These are phyloP conservation scores for Distichodus sexfasciatus DNA, from an alignment of 2,797 vertebrate genomes.

Conservation along the genomic window DNA sequence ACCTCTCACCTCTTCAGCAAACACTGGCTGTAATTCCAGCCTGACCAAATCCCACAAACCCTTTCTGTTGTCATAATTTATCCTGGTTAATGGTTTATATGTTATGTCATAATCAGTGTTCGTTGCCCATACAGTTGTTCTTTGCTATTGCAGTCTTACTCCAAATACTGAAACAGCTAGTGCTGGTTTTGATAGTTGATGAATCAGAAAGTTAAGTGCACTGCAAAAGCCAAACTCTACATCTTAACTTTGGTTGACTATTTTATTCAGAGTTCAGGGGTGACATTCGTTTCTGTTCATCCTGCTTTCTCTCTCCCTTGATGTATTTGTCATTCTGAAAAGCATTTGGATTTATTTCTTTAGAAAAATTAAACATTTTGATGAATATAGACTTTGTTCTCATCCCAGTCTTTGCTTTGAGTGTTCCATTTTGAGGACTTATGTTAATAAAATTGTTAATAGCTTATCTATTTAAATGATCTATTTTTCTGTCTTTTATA, in stretches of 20 bases:
- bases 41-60: no score
- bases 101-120: conserved; percentile 14
- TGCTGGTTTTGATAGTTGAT: no score
- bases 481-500: neutral
- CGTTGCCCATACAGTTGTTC: conserved; percentile 6
- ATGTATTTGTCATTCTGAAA: conserved; percentile 43
- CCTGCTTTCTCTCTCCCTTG: conserved; percentile 23
- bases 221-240: conserved; percentile 9
- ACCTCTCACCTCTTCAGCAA: conserved; percentile 1
- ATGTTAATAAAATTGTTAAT: neutral
- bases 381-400: conserved; percentile 33
- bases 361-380: conserved; percentile 52
- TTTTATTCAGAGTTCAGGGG: conserved; percentile 11
- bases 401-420: neutral
- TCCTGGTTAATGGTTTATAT: conserved; percentile 28
- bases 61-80: conserved; percentile 27
- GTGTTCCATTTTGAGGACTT: neutral
- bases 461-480: no score
- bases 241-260: conserved; percentile 26
- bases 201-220: no score
- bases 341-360: conserved; percentile 42
- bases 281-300: conserved; percentile 17
- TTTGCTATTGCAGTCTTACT: neutral
- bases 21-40: no score
- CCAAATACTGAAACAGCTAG: neutral